Conservation (phyloP, 1,140 invertebrate species). For the Globodera ellingtonae region DNA sequence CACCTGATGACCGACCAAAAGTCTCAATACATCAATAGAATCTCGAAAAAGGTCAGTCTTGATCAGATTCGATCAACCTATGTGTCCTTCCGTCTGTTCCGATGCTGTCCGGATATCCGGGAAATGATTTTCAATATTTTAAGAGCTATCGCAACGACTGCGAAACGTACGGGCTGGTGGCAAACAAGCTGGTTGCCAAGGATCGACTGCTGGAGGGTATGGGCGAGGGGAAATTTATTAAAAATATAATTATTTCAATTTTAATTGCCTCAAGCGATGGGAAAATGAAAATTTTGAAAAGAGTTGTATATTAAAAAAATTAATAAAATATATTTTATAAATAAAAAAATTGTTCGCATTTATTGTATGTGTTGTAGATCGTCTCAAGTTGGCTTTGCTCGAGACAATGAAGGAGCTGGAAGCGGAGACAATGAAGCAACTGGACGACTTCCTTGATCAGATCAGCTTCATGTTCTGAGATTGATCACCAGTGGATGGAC, state of each 20-base stretch:
- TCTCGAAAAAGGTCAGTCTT: no score
- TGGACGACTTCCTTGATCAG: constrained; percentile 35
- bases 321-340: constrained; percentile 1
- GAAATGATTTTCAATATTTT: neutral
- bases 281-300: no score
- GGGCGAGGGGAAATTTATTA: neutral
- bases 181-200: constrained; percentile 28
- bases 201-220: constrained; percentile 28
- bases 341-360: no score
- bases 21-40: no score
- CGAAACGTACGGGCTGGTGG: constrained; percentile 32
- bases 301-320: neutral
- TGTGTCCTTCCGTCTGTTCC: no score
- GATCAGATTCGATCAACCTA: no score
- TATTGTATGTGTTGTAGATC: neutral
- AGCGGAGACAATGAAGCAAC: constrained; percentile 28
- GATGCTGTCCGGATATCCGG: no score
- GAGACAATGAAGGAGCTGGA: constrained; percentile 39
- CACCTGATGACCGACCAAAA: no score
- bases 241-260: no score
- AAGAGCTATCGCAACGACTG: constrained; percentile 36
- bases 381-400: constrained; percentile 29
- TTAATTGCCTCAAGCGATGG: no score
- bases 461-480: constrained; percentile 24
- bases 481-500: neutral